Conservation (phyloP, 2,888 invertebrate species). For the Orthosia incerta region DNA sequence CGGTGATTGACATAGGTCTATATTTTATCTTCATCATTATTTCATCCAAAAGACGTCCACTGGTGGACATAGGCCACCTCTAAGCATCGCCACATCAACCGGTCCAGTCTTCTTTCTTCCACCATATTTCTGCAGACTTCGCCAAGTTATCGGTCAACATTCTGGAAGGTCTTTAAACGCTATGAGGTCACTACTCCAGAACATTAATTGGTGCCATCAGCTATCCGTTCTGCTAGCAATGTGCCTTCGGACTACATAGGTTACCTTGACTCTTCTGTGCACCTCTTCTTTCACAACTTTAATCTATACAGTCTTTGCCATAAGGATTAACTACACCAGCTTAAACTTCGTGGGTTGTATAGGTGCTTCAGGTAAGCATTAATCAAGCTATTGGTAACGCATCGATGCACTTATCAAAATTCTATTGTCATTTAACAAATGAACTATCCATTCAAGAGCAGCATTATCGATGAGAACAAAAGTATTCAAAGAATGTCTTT, state of each 20-base stretch:
- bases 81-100: not conserved
- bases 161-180: not conserved
- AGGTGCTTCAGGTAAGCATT: constrained; percentile 25
- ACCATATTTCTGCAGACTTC: not conserved
- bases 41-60: not conserved
- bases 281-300: not conserved
- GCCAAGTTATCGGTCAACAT: not conserved
- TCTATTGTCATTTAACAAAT: constrained; percentile 67
- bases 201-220: not conserved
- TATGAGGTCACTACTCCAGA: not conserved
- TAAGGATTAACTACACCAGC: too few species aligned
- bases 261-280: not conserved
- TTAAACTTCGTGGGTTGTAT: not conserved
- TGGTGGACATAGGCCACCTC: not conserved
- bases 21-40: not conserved
- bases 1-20: not conserved
- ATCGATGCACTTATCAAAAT: constrained; percentile 48
- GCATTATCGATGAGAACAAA: constrained; percentile 54
- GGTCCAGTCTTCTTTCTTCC: too few species aligned
- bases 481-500: constrained; percentile 61
- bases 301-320: not conserved
- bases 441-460: constrained; percentile 53
- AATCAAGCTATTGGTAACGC: constrained; percentile 56
- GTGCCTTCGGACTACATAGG: not conserved
- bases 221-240: not conserved